Percentiles rank a stretch among this genome's conserved stretches.
Conservation (phyloP, 2,888 invertebrate genomes). For the Coremacera marginata region DNA sequence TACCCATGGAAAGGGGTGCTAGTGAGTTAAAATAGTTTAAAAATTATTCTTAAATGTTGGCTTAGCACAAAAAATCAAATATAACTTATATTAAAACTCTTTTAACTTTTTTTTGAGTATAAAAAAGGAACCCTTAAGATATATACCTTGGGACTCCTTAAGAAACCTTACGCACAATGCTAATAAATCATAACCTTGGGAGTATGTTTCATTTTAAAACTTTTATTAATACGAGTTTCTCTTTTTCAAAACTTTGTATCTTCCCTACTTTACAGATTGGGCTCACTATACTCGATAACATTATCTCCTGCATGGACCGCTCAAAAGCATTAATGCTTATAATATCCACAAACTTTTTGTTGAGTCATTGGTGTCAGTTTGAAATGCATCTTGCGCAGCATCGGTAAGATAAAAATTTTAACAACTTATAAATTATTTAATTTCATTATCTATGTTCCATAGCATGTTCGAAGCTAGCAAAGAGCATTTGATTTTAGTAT, state of each 20-base stretch:
- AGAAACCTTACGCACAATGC: too few species aligned
- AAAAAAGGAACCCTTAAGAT: too few species aligned
- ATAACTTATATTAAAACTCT: too few species aligned
- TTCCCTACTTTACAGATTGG: conserved; percentile 70
- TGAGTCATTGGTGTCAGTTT: conserved; percentile 81
- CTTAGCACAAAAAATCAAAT: too few species aligned
- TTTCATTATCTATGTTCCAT: conserved; percentile 16
- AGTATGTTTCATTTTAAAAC: too few species aligned
- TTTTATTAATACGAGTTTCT: too few species aligned
- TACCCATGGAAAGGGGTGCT: too few species aligned
- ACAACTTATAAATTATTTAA: conserved; percentile 5
- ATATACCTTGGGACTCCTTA: too few species aligned
- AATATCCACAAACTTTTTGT: conserved; percentile 74
- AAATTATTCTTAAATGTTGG: too few species aligned
- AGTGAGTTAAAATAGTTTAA: too few species aligned
- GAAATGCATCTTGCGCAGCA: conserved; percentile 80
- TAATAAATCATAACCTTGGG: too few species aligned
- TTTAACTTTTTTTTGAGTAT: too few species aligned
- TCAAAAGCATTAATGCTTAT: conserved; percentile 76
- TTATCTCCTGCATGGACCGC: conserved; percentile 77
- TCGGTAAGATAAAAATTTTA: conserved; percentile 65
- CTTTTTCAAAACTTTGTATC: background rate
- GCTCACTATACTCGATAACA: conserved; percentile 78
- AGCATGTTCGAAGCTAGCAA: conserved; percentile 75
- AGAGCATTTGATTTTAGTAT: conserved; percentile 75